Percentiles rank a stretch among this genome's conserved stretches.
Conservation (phyloP, 2,113 vertebrate genomes). For the Leucoraja erinaceus region DNA sequence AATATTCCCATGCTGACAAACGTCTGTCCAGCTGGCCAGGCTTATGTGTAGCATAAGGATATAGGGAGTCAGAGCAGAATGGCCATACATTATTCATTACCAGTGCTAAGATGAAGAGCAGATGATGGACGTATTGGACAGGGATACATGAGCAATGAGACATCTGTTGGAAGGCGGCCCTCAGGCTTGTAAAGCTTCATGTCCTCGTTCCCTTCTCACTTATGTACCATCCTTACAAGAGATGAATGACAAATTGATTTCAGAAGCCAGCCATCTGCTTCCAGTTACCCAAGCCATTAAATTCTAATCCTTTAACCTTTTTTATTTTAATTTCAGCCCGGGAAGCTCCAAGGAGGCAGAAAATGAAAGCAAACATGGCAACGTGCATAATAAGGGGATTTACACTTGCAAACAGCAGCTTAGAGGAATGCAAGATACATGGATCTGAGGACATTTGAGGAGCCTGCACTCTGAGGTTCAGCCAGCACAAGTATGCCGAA, state of each 20-base stretch:
- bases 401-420: not conserved
- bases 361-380: not conserved
- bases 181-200: not conserved
- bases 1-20: not conserved
- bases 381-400: not conserved
- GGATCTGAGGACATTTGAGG: not conserved
- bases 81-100: not conserved
- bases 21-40: not conserved
- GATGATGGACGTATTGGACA: not conserved
- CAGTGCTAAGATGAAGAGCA: not conserved
- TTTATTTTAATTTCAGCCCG: not conserved
- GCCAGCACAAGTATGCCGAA: not conserved
- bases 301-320: not conserved
- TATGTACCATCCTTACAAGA: not conserved
- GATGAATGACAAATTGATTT: not conserved
- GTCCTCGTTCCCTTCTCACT: not conserved
- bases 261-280: not conserved
- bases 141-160: not conserved
- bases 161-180: not conserved
- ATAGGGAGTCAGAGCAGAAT: not conserved
- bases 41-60: not conserved
- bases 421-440: not conserved
- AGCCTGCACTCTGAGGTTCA: no score
- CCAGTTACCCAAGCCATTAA: not conserved
- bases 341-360: not conserved